Evolutionary conservation across 2,113 vertebrate genomes (phyloP), one percentile per base, ranked within the genome.

Genomic region (Quiscalus mexicanus): DNA sequence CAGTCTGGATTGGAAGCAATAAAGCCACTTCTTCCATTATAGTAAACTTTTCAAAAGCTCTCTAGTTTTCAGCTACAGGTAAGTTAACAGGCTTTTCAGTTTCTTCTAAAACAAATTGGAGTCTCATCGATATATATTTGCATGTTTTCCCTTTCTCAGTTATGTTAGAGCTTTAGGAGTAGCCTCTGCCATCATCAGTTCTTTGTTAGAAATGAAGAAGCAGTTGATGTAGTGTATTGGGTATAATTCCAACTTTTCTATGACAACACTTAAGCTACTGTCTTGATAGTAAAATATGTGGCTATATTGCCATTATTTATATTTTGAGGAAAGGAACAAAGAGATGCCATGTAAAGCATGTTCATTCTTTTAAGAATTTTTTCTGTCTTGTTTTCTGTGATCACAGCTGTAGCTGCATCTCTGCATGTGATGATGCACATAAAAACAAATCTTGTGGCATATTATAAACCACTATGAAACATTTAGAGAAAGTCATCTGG

Each of bases 401-500:
- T 56, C 0, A 0, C 68, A 86, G 50, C 75, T 96, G 33, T 91
- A 89, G 39, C 39, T 81, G 21, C 28, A 39, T 25, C 49, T 33
- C 28, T 41, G 13, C 12, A 6, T 35, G 39, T 70, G 47, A 47
- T n/a, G 78, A 49, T 88, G 55, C 33, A 41, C 47, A 77, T 77
- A 55, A 87, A 91, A 96, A 37, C 73, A 75, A 79, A 91, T 74
- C 45, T 91, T 91, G 42, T 12, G 30, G 50, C 47, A 20, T 76
- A 30, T 89, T 96, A 75, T 60, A 74, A 93, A 73, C 63, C 1
- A 2, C 45, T 65, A 19, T 44, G 77, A 92, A 75, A 64, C 39
- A 41, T 73, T 92, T 87, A 49, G 53, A 69, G 52, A 74, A 35
- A 79, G 55, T 91, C 87, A 87, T 94, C 76, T 91, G 93, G 90